phyloP scores from a whole-genome alignment of 2,797 vertebrate genomes.

The Sebastes ruberrimus region DNA sequence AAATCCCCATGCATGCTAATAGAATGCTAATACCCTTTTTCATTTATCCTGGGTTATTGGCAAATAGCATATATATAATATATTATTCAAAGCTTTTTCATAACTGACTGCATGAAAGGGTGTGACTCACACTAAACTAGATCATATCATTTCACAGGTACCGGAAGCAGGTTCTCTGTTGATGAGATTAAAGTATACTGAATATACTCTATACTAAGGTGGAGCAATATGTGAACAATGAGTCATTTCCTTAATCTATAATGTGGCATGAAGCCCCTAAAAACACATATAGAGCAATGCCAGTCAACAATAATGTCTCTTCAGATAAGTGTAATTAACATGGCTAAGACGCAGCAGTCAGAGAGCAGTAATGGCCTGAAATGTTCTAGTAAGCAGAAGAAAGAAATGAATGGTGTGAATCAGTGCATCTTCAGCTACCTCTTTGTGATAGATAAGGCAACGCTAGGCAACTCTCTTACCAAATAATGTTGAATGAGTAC shows the following conservation, averaged over 20 bases:
- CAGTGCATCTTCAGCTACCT: slow-evolving; percentile 29
- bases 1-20: not conserved
- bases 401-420: slow-evolving; percentile 54
- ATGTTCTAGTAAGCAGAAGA: slow-evolving; percentile 36
- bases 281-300: not conserved
- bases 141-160: slow-evolving; percentile 1
- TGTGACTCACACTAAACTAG: not conserved
- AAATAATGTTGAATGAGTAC: slow-evolving; percentile 13
- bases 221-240: not conserved
- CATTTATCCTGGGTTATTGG: slow-evolving; percentile 19
- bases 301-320: slow-evolving; percentile 32
- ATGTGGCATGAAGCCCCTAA: slow-evolving; percentile 11
- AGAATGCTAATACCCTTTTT: slow-evolving; percentile 11
- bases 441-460: slow-evolving; percentile 36
- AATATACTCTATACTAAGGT: not conserved
- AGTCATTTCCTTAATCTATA: slow-evolving; percentile 23
- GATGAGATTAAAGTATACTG: slow-evolving; percentile 14
- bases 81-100: slow-evolving; percentile 48
- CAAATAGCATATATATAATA: slow-evolving; percentile 13
- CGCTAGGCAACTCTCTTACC: slow-evolving; percentile 27
- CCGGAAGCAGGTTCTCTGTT: slow-evolving; percentile 1
- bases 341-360: slow-evolving; percentile 22
- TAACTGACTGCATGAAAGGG: slow-evolving; percentile 10
- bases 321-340: slow-evolving; percentile 39
- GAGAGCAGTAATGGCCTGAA: slow-evolving; percentile 29